A percentile compares a stretch with the other conserved stretches of the same genome.
Evolutionary conservation across 2,888 invertebrate genomes (phyloP).

Genomic region (Ophion costatus): DNA sequence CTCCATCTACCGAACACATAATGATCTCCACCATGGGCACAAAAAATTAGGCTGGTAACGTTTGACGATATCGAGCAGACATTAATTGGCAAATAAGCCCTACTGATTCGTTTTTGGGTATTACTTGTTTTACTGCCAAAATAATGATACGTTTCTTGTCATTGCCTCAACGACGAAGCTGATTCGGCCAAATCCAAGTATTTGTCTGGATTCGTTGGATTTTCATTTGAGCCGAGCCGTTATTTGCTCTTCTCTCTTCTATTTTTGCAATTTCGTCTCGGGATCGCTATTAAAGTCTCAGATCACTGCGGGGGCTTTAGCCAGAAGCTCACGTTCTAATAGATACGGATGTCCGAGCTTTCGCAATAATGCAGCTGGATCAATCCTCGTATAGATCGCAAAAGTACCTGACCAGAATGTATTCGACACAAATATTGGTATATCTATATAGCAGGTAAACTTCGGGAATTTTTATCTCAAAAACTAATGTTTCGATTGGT

Average conservation of each 20-base stretch:
- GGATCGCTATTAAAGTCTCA: neutral
- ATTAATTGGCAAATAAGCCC: conserved; percentile 1
- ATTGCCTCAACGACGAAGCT: conserved; percentile 5
- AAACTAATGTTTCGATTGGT: too few relatives aligned
- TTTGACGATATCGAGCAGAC: conserved; percentile 26
- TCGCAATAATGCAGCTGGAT: conserved; percentile 48
- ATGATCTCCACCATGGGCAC: conserved; percentile 12
- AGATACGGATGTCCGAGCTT: conserved; percentile 39
- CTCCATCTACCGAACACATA: conserved; percentile 5
- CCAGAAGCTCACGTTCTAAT: conserved; percentile 29
- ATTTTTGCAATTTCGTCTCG: neutral
- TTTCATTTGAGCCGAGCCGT: conserved; percentile 20
- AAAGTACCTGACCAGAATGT: neutral
- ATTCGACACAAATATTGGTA: too few relatives aligned
- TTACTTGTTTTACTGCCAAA: neutral
- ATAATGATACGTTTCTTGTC: conserved; percentile 12
- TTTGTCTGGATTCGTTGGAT: conserved; percentile 24
- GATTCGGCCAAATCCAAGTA: conserved; percentile 18
- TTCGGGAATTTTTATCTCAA: too few relatives aligned
- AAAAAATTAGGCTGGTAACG: conserved; percentile 21
- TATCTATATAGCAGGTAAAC: too few relatives aligned
- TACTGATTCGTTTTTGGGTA: neutral
- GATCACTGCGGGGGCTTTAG: conserved; percentile 8
- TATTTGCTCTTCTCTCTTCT: conserved; percentile 1
- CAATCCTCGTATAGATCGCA: conserved; percentile 40